A percentile compares a stretch with the other conserved stretches of the same genome.
Conservation (phyloP, 2,797 vertebrate species). For the Xenopus petersii region DNA sequence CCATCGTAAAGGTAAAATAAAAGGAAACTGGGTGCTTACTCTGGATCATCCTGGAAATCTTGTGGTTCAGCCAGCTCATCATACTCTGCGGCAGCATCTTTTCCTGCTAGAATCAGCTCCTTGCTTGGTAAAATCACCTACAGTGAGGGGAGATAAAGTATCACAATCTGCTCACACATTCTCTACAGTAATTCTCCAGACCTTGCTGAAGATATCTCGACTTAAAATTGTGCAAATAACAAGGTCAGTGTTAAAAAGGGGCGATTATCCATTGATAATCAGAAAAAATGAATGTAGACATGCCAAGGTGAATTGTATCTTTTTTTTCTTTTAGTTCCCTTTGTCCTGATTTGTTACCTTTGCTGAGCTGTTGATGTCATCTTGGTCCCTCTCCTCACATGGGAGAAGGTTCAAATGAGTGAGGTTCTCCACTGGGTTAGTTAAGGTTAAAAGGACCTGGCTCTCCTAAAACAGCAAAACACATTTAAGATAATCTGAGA, state of each 20-base stretch:
- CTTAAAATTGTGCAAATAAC: no score
- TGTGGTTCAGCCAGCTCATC: constrained; percentile 96
- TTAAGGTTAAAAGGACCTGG: constrained; percentile 94
- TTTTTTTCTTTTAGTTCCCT: no score
- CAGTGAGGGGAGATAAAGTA: background rate
- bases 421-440: constrained; percentile 94
- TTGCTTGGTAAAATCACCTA: constrained; percentile 86
- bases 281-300: no score
- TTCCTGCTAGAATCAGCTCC: constrained; percentile 89
- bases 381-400: constrained; percentile 87
- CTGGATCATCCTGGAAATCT: constrained; percentile 96
- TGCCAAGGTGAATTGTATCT: no score
- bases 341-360: constrained; percentile 68
- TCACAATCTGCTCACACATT: no score
- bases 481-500: no score
- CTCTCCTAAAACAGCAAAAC: constrained; percentile 76
- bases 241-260: no score
- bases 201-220: no score
- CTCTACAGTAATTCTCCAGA: no score
- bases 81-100: constrained; percentile 95
- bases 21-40: constrained; percentile 70
- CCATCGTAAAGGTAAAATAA: no score
- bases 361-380: constrained; percentile 87
- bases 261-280: no score
- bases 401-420: constrained; percentile 83